Conservation (phyloP, 2,888 invertebrate species). For the Sylvicola fuscatus region DNA sequence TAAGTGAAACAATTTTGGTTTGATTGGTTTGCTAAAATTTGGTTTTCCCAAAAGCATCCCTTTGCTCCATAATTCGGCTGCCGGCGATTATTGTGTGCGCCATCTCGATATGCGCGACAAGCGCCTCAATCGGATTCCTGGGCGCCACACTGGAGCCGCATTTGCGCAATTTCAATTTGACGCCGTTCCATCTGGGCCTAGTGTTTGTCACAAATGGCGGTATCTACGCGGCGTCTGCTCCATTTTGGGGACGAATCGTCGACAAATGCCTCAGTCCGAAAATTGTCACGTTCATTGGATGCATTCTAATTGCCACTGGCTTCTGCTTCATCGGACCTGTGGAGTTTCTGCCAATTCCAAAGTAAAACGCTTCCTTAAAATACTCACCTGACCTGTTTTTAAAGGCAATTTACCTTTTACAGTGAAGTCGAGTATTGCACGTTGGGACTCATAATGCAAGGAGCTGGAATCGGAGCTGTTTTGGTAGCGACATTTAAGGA, state of each 20-base stretch:
- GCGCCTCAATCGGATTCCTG: conserved; percentile 69
- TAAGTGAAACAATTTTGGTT: conserved; percentile 12
- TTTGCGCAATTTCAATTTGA: conserved; percentile 28
- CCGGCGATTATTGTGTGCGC: conserved; percentile 54
- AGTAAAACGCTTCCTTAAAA: conserved; percentile 25
- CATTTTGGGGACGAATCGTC: conserved; percentile 61
- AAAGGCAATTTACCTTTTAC: conserved; percentile 3
- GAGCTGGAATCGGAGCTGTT: conserved; percentile 64
- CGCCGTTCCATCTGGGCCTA: conserved; percentile 17
- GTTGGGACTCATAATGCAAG: conserved; percentile 52
- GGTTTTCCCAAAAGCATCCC: conserved; percentile 30
- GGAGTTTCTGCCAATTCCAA: conserved; percentile 43
- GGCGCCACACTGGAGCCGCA: conserved; percentile 81
- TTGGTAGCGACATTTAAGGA: conserved; percentile 73
- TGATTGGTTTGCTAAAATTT: conserved; percentile 1
- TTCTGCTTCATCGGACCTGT: conserved; percentile 51
- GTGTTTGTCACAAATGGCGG: conserved; percentile 75
- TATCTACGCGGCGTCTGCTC: conserved; percentile 57
- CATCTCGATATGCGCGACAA: conserved; percentile 51
- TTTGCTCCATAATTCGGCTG: conserved; percentile 41
- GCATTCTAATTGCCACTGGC: conserved; percentile 40
- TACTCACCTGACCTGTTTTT: not conserved
- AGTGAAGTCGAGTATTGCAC: conserved; percentile 47
- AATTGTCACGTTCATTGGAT: conserved; percentile 43
- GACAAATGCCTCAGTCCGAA: conserved; percentile 49